A percentile compares a stretch with the other conserved stretches of the same genome.
These are phyloP conservation scores for Holothuria leucospilota DNA, from an alignment of 53 echinoderm and acorn worm species.

Conservation along the genomic window DNA sequence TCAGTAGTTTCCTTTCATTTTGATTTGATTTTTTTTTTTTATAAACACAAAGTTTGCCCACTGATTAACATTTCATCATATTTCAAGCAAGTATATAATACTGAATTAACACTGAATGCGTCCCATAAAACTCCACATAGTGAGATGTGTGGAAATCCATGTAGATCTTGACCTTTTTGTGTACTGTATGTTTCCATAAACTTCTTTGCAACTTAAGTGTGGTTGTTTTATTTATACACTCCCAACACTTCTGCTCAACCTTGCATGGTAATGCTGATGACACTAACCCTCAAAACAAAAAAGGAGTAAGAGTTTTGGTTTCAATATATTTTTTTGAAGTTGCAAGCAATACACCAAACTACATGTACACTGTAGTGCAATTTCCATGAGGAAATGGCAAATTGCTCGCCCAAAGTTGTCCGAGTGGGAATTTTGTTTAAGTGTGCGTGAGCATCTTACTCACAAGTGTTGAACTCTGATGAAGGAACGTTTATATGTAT, in stretches of 20 bases:
- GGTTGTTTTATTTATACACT: constrained; percentile 39
- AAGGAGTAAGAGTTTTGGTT: background rate
- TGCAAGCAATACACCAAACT: constrained; percentile 36
- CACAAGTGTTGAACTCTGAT: too few relatives aligned
- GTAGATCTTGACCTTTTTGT: constrained; percentile 30
- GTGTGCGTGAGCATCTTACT: too few relatives aligned
- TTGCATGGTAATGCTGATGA: constrained; percentile 44
- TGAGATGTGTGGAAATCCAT: constrained; percentile 29
- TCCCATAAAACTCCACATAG: background rate
- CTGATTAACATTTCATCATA: constrained; percentile 43
- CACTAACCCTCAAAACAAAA: constrained; percentile 28
- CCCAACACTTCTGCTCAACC: constrained; percentile 33
- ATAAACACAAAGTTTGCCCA: constrained; percentile 39
- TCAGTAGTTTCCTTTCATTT: constrained; percentile 30
- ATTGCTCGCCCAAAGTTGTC: too few relatives aligned
- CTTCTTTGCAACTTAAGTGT: constrained; percentile 42
- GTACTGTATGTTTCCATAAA: constrained; percentile 45
- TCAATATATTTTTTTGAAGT: too few relatives aligned
- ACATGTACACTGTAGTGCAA: too few relatives aligned
- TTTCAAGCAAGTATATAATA: constrained; percentile 39
- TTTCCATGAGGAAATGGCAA: too few relatives aligned
- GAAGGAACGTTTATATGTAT: too few relatives aligned
- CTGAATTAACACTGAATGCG: constrained; percentile 38
- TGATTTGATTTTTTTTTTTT: background rate
- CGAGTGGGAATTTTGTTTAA: too few relatives aligned